Base-by-base conservation (phyloP, 2,797 vertebrate species). In the Liparis tanakae region DNA sequence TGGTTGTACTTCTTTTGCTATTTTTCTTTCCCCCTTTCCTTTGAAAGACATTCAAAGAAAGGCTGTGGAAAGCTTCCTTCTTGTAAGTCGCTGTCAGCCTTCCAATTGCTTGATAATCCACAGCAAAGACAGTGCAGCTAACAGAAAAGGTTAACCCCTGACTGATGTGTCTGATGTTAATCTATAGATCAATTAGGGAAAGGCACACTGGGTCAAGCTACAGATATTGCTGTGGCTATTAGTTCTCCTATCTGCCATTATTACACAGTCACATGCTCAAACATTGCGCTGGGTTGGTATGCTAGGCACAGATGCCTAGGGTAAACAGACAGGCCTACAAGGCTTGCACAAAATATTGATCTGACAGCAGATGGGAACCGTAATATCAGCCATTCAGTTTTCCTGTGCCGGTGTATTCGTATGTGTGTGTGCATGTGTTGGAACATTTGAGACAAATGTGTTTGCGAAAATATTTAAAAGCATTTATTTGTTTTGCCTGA, bases 261-360 rank as follows among this genome's bases (percentile, higher is more conserved):
- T 95, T 94, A 94, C 94, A 94, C 88, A 95, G 94, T 95, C 94
- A 95, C 94, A 94, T 94, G 94, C 92, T 93, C 91, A 94, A 94
- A 94, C 92, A 95, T 87, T 92, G 92, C 76, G 70, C 83, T 68
- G 90, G 88, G 89, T 93, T 93, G 90, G 93, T 94, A 93, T 93
- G 93, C 92, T 87, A 89, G 89, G 92, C 91, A 94, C 93, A 94
- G 91, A 94, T 92, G 91, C 91, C 85, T 84, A 93, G 93, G 88
- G 94, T 94, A 95, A 95, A 95, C 94, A 95, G 84, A 93, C 84
- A 90, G 83, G 86, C 91, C 94, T 91, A 93, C 91, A 91, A 92
- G 94, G 92, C 91, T 94, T 87, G 88, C 88, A 93, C 91, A 93
- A 94, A 94, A 94, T 95, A 95, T 95, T 94, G 95, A 95, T 95